Evolutionary conservation across 2,797 vertebrate species (phyloP).

Genomic region (Mormyrops boulengeri): DNA sequence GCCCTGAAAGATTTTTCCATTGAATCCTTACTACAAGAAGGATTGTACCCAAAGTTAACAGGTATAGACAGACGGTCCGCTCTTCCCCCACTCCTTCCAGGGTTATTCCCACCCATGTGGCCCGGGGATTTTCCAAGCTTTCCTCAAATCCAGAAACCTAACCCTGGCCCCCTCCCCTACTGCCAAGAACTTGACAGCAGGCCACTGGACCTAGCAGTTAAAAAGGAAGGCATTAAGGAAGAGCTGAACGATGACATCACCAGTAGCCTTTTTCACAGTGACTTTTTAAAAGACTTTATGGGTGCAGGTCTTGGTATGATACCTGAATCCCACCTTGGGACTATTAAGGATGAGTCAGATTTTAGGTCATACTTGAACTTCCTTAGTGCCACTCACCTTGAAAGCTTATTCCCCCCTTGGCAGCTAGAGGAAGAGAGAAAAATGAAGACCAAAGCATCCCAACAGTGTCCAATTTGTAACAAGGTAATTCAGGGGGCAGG

Average conservation of each 20-base stretch:
- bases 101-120: conserved; percentile 90
- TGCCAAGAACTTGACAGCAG: conserved; percentile 60
- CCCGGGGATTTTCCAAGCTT: conserved; percentile 76
- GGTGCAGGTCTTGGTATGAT: conserved; percentile 61
- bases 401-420: conserved; percentile 88
- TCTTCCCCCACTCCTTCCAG: conserved; percentile 78
- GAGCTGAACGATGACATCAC: conserved; percentile 85
- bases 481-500: conserved; percentile 98
- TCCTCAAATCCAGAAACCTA: conserved; percentile 70
- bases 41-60: conserved; percentile 80
- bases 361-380: conserved; percentile 89
- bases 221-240: conserved; percentile 89
- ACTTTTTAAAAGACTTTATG: conserved; percentile 89
- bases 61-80: conserved; percentile 73
- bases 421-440: conserved; percentile 93
- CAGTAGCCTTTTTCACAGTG: conserved; percentile 68
- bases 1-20: conserved; percentile 91
- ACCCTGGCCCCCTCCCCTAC: conserved; percentile 37
- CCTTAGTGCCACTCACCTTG: conserved; percentile 82
- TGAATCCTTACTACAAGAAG: conserved; percentile 87
- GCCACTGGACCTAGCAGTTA: conserved; percentile 86
- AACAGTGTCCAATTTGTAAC: conserved; percentile 98
- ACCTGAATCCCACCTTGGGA: conserved; percentile 65
- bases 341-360: conserved; percentile 87
- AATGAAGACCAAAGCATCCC: conserved; percentile 95